Evolutionary conservation across 1,140 invertebrate genomes (phyloP).

Genomic region (Proales similis): DNA sequence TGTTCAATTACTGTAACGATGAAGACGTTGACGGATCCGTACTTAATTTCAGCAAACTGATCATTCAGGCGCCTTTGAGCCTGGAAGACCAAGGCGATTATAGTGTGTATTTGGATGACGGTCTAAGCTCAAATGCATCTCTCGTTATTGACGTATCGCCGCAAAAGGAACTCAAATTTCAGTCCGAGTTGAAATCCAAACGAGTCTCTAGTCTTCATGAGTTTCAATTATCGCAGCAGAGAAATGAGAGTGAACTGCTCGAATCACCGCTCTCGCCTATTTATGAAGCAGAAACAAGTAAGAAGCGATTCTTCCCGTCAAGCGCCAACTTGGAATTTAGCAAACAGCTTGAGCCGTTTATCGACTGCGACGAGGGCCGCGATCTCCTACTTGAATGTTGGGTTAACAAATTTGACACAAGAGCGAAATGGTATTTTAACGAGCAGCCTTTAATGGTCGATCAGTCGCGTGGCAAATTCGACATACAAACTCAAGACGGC

Average conservation of each 20-base stretch:
- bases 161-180: no score
- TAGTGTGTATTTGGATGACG: constrained; percentile 18
- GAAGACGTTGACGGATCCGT: constrained; percentile 27
- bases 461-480: not conserved
- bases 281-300: no score
- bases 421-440: constrained; percentile 15
- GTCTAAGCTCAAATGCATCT: not conserved
- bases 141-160: constrained; percentile 10
- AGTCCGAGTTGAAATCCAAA: not conserved
- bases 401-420: constrained; percentile 1
- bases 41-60: constrained; percentile 11
- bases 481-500: constrained; percentile 5
- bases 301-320: no score
- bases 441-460: not conserved
- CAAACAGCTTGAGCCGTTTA: not conserved
- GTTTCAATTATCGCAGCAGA: constrained; percentile 7
- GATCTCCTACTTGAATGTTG: constrained; percentile 28
- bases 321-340: constrained; percentile 28
- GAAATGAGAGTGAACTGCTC: not conserved
- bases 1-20: constrained; percentile 37
- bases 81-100: constrained; percentile 25
- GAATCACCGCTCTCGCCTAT: no score
- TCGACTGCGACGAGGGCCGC: not conserved
- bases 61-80: not conserved
- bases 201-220: constrained; percentile 8